Evolutionary conservation across 2,888 invertebrate species (phyloP).

Genomic region (Euplagia quadripunctaria): DNA sequence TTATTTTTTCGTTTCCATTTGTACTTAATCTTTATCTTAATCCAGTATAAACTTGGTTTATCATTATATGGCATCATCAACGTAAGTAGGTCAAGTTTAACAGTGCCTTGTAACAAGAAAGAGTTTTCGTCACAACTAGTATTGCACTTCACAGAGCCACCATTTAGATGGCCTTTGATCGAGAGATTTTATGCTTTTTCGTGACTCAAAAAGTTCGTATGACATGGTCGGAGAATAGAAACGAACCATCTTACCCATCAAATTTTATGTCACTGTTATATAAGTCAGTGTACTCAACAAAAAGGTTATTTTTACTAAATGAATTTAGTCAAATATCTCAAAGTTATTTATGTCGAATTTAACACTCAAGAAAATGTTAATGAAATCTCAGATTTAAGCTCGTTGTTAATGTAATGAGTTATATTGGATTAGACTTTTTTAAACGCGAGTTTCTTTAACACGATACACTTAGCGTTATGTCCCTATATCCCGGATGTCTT

Average conservation of each 20-base stretch:
- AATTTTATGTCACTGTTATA: background rate
- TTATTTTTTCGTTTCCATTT: background rate
- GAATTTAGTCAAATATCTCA: background rate
- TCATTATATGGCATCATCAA: background rate
- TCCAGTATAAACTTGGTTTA: background rate
- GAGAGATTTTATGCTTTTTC: background rate
- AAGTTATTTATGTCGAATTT: background rate
- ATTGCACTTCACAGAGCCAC: background rate
- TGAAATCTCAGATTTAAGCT: too few species aligned
- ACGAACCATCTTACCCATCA: background rate
- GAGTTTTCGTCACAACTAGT: background rate
- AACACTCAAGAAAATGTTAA: too few species aligned
- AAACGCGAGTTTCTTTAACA: too few species aligned
- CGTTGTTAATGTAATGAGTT: too few species aligned
- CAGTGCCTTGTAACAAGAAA: background rate
- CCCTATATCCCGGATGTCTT: background rate
- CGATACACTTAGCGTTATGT: background rate
- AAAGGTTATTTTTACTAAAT: background rate
- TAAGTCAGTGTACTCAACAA: too few species aligned
- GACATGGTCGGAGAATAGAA: background rate
- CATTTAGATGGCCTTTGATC: background rate
- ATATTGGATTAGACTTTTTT: background rate
- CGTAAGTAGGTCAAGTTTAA: background rate
- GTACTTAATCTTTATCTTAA: background rate
- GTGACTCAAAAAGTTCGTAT: background rate